A percentile compares a stretch with the other conserved stretches of the same genome.
Evolutionary conservation across 2,888 invertebrate species (phyloP).

Genomic region (Drosophila buzzatii): DNA sequence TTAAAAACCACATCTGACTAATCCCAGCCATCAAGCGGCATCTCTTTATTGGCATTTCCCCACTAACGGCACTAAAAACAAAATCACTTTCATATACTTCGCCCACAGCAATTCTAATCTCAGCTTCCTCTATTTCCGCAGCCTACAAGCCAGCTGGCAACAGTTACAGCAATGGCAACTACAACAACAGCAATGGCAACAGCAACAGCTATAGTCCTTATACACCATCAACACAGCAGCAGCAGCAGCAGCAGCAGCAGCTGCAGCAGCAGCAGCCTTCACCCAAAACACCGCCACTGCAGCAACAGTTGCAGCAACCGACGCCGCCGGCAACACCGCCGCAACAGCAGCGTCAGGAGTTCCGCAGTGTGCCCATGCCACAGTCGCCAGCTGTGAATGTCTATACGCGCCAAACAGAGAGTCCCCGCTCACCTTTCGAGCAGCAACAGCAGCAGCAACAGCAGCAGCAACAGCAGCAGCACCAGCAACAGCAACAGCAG

Average conservation of each 20-base stretch:
- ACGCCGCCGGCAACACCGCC: constrained; percentile 68
- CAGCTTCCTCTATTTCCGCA: constrained; percentile 13
- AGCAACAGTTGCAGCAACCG: constrained; percentile 57
- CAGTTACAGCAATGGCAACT: constrained; percentile 44
- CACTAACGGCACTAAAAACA: constrained; percentile 70
- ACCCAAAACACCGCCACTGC: constrained; percentile 58
- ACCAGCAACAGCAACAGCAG: constrained; percentile 38
- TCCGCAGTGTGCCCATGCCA: constrained; percentile 82
- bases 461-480: constrained; percentile 50
- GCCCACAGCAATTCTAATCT: background rate
- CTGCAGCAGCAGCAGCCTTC: constrained; percentile 45
- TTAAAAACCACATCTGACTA: constrained; percentile 64
- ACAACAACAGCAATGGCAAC: constrained; percentile 49
- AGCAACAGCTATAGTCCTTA: constrained; percentile 36
- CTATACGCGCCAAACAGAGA: constrained; percentile 79
- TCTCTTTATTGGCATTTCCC: constrained; percentile 52
- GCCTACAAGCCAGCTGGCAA: constrained; percentile 41
- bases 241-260: constrained; percentile 55
- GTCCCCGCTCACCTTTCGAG: constrained; percentile 74
- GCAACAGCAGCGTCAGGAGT: constrained; percentile 69
- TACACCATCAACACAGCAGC: constrained; percentile 31
- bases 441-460: constrained; percentile 47
- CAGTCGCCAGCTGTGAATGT: constrained; percentile 77
- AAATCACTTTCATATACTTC: background rate
- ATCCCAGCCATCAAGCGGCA: constrained; percentile 51